Evolutionary conservation across 1,140 invertebrate species (phyloP), one percentile per base, ranked within the genome.

Genomic region (Anastrepha obliqua): DNA sequence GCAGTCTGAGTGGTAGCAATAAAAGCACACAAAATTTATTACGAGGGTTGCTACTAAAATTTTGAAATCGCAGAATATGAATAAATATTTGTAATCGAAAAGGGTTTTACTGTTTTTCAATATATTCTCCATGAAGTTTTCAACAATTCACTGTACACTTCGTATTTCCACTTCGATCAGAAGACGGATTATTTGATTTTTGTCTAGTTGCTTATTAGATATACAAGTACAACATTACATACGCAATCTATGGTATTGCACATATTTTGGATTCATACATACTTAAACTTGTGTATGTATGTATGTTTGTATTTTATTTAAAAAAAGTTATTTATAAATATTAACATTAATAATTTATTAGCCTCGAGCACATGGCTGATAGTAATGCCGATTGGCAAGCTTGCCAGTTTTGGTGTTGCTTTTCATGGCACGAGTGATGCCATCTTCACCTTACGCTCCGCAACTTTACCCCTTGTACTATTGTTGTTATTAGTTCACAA

Each of bases 301-400:
- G 29, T 29, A 29, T 29, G 29, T 29, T 29, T 29, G 29, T 29
- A 29, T 29, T 29, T 29, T 29, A 29, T 29, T 29, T 29, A 3
- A 81, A 81, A 81, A 81, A 81, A 81, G 3, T 44, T 81, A 13
- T 78, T 78, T 55, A 55, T 55, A 81, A 81, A 58, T 81, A 81
- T 81, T 81, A 29, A 29, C 8, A 81, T 81, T 9, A 55, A 55
- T 55, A 58, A 81, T 51, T 81, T 20, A 58, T 81, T 55, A 81
- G 3, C 5, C 11, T 39, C 64, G 6, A 29, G 11, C 17, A 47
- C 44, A 74, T 51, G 13, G 70, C 70, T 47, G 39, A 47, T n/a
- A 15, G 70, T 7, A 44, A 17, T 17, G 64, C 9, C 29, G 11
- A 42, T 2, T 67, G 29, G 29, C 64, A 67, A 42, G 9, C 64